Base-by-base conservation (phyloP, 2,113 vertebrate genomes). In the Plotosus lineatus region DNA sequence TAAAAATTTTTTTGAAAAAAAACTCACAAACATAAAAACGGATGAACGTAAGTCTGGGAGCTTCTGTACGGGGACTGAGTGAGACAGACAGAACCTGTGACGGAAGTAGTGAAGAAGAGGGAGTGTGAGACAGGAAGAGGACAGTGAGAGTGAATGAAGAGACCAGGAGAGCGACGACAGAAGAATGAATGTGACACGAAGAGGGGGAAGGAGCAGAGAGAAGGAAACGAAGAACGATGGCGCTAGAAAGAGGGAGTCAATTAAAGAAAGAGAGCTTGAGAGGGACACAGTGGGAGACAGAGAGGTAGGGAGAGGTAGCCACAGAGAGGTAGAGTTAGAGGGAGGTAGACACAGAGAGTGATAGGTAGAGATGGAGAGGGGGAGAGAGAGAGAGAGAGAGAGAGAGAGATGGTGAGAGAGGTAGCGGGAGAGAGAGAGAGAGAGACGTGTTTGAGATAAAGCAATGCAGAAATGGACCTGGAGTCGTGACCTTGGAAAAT, bases 401-500 rank as follows among this genome's bases (percentile, higher is more conserved):
- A 12, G 38, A 3, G 8, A 21, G 26, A 33, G 36, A 42, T 21
- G 28, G 51, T 38, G 8, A 12, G 21, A 28, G 36, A 56, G 38
- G 7, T 4, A 58, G 17, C 23, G 65, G 19, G 42, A 50, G 68
- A 36, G 11, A 21, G 78, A 55, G 26, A 33, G 31, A 77, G 11
- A 38, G 78, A 48, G 80, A 68, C 71, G 26, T 73, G 78, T 83
- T 84, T 87, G 75, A 78, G 68, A 86, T 78, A 87, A 88, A 90
- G 75, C 78, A 80, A 83, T 76, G 82, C 83, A 78, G 85, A 87
- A 89, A 79, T 72, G 77, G 77, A 83, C 84, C 86, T 40, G 46
- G 82, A 88, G 89, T 82, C 87, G n/a, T 86, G 89, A 91, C 91
- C 91, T 91, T 92, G 91, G 87, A 85, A 92, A 92, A 92, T 92